A percentile compares a stretch with the other conserved stretches of the same genome.
Conservation (phyloP, 1,140 invertebrate genomes). For the Pantala flavescens region DNA sequence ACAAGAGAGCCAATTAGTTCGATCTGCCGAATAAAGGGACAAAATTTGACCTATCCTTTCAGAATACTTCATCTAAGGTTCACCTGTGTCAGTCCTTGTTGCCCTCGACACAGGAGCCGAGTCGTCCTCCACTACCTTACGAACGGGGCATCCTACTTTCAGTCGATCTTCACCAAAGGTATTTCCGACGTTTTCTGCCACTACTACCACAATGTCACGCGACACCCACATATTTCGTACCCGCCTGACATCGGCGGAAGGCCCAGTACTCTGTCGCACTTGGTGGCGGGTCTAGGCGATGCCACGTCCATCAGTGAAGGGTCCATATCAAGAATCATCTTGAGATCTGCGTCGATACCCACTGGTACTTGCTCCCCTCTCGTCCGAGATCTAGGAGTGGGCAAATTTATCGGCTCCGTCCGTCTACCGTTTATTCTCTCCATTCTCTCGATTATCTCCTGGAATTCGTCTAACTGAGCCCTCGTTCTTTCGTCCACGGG, state of each 20-base stretch:
- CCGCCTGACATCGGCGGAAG: slow-evolving; percentile 32
- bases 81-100: background rate
- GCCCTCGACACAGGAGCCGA: background rate
- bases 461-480: slow-evolving; percentile 24
- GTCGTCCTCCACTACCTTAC: background rate
- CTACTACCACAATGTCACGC: slow-evolving; percentile 34
- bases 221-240: slow-evolving; percentile 26
- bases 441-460: slow-evolving; percentile 24
- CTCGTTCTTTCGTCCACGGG: slow-evolving; percentile 2
- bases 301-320: slow-evolving; percentile 44
- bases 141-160: slow-evolving; percentile 14
- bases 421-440: slow-evolving; percentile 4
- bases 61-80: background rate
- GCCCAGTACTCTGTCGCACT: slow-evolving; percentile 26
- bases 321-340: slow-evolving; percentile 52
- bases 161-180: background rate
- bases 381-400: background rate
- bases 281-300: slow-evolving; percentile 24
- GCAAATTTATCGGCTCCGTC: background rate
- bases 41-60: too few species aligned
- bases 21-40: too few species aligned
- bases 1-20: too few species aligned
- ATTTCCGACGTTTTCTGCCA: slow-evolving; percentile 29
- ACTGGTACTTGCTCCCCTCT: background rate
- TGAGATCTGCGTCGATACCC: slow-evolving; percentile 48